Evolutionary conservation across 2,113 vertebrate genomes (phyloP).

Genomic region (Nanorana parkeri): DNA sequence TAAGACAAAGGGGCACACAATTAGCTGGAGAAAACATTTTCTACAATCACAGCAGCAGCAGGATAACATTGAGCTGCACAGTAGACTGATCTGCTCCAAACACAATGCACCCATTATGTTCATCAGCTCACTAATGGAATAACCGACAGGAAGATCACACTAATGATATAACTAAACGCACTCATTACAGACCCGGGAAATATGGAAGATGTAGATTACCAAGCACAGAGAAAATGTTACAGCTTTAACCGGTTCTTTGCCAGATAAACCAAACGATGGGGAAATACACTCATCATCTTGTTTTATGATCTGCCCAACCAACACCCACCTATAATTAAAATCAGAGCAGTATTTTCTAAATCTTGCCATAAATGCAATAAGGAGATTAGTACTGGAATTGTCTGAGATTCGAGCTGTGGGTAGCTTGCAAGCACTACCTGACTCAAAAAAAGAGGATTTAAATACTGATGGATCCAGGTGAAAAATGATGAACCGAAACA

Average conservation of each 20-base stretch:
- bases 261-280: background rate
- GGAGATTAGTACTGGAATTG: no score
- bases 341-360: no score
- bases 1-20: slow-evolving; percentile 31
- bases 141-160: background rate
- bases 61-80: no score
- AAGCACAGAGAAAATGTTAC: background rate
- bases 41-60: background rate
- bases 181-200: background rate
- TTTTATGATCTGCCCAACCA: no score
- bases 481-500: no score
- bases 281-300: no score
- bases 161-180: background rate
- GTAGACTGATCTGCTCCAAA: background rate
- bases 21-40: background rate
- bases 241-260: background rate
- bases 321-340: no score
- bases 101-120: background rate
- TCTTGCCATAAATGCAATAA: no score
- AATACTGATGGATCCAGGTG: no score
- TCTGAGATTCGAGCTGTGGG: no score
- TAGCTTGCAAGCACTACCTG: no score
- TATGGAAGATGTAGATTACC: background rate
- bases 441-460: no score
- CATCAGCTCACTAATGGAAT: slow-evolving; percentile 24